Base-by-base conservation (phyloP, 2,113 vertebrate species). In the Corvus hawaiiensis region DNA sequence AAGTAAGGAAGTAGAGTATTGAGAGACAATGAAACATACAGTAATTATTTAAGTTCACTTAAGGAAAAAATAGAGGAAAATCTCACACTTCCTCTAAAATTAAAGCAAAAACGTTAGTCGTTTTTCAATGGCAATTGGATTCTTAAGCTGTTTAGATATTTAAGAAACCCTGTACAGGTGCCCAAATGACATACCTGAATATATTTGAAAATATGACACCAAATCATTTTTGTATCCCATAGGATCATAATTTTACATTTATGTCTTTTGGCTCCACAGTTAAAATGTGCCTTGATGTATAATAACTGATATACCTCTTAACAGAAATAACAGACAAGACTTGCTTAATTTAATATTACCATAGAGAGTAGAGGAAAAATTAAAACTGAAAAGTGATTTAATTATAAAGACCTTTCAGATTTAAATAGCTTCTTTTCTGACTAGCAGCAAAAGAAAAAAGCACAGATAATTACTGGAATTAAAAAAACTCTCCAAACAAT, bases 331-430 rank as follows among this genome's bases (percentile, higher is more conserved):
- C 24, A 94, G n/a, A 49, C 46, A 96, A 89, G 39, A 41, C 23
- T 90, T 95, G 51, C 14, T 49, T 88, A 43, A 87, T 96, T 95
- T 93, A 76, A 72, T 95, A 64, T 77, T 78, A 95, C 56, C 37
- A 41, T 51, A 82, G 33, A 78, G 21, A 76, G 28, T 67, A 94
- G 84, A 95, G 39, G 26, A 69, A 91, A 91, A 94, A 87, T 54
- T 48, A 84, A 95, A 95, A 94, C 76, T 78, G 94, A 94, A 80
- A 83, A 96, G 28, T 87, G 24, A 94, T 94, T 96, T 96, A 54
- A 93, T 92, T 94, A 95, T 73, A 69, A 39, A 96, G 51, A 90
- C 30, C 33, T 96, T 96, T 95, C 43, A 91, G 32, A 71, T 20
- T 83, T 24, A 94, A 96, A 94, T 74, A 87, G 26, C 77, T 94